Evolutionary conservation across 2,113 vertebrate genomes (phyloP).

Genomic region (Vimba vimba): DNA sequence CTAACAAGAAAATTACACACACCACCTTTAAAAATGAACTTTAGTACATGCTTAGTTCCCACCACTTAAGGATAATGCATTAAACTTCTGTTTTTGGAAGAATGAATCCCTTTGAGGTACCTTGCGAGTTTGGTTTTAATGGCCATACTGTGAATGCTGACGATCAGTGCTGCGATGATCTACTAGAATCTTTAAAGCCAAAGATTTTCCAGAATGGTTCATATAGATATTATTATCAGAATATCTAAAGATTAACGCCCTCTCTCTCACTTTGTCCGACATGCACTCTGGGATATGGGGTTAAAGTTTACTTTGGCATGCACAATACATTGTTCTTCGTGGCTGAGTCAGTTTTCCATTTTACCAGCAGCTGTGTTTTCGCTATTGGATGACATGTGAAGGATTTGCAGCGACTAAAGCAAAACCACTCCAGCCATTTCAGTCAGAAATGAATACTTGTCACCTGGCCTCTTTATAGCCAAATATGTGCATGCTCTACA

Average conservation of each 20-base stretch:
- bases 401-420: conserved; percentile 26
- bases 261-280: neutral
- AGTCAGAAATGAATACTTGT: neutral
- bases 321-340: neutral
- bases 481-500: neutral
- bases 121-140: neutral
- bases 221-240: neutral
- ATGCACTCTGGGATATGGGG: neutral
- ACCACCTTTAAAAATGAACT: neutral
- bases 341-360: conserved; percentile 28
- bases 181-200: neutral
- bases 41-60: neutral
- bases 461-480: neutral
- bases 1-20: neutral
- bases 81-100: conserved; percentile 19
- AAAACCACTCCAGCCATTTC: neutral
- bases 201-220: conserved; percentile 5
- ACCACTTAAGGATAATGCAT: neutral
- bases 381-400: neutral
- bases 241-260: neutral
- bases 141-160: neutral
- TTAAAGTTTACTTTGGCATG: neutral
- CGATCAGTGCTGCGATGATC: neutral
- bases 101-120: neutral
- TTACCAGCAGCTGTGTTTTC: conserved; percentile 16